phyloP scores from a whole-genome alignment of 2,888 invertebrate species.

The Heliconius sara region DNA sequence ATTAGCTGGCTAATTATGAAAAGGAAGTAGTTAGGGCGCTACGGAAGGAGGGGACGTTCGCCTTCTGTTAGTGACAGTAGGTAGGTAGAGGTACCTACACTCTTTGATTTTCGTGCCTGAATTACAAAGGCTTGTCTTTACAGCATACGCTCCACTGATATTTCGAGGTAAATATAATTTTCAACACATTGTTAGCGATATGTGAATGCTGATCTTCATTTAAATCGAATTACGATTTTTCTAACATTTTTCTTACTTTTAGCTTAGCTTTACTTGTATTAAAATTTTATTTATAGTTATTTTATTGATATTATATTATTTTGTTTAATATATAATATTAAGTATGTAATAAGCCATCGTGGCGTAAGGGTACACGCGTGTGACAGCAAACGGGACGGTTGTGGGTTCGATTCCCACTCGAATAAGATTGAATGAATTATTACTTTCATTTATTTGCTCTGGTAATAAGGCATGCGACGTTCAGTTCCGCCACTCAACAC shows the following conservation, averaged over 20 bases:
- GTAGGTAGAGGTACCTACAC: slow-evolving; percentile 12
- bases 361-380: no score
- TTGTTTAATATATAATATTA: no score
- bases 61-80: slow-evolving; percentile 49
- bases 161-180: not conserved
- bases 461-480: no score
- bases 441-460: no score
- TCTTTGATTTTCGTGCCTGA: slow-evolving; percentile 42
- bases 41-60: slow-evolving; percentile 48
- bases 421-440: no score
- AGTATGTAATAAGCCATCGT: no score
- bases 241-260: not conserved
- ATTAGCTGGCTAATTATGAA: slow-evolving; percentile 80
- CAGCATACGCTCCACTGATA: not conserved
- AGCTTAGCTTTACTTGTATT: no score
- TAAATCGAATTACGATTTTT: not conserved
- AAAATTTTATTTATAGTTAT: no score
- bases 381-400: no score
- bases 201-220: not conserved
- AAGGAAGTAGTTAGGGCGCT: slow-evolving; percentile 68
- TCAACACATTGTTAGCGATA: not conserved
- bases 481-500: no score
- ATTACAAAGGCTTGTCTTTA: slow-evolving; percentile 34
- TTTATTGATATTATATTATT: no score
- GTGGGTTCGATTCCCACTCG: no score